Percentiles rank a stretch among this genome's conserved stretches.
These are phyloP conservation scores for Ommatoiulus sabulosus DNA, from an alignment of 2,888 invertebrate genomes.

Conservation along the genomic window DNA sequence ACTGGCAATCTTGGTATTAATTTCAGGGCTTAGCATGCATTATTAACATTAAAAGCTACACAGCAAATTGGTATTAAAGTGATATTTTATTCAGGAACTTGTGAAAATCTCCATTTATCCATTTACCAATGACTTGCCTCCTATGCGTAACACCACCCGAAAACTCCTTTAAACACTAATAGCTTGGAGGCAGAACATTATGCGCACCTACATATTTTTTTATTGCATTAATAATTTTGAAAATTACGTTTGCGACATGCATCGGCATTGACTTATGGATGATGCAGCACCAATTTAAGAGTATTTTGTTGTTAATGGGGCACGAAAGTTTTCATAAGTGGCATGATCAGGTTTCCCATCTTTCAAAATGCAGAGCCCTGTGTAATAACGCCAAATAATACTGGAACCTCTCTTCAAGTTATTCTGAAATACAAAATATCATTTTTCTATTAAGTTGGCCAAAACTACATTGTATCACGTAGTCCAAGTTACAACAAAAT, in stretches of 20 bases:
- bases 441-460: neutral
- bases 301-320: neutral
- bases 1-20: too few species aligned
- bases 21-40: neutral
- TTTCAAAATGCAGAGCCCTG: conserved; percentile 68
- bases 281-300: neutral
- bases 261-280: neutral
- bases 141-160: neutral
- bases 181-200: neutral
- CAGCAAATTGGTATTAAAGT: neutral
- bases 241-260: neutral
- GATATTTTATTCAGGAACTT: neutral
- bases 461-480: neutral
- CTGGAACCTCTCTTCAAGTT: conserved; percentile 90
- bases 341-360: conserved; percentile 54
- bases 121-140: neutral
- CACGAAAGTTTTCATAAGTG: conserved; percentile 49
- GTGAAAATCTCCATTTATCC: neutral
- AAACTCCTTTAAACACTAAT: neutral
- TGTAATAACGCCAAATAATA: conserved; percentile 80
- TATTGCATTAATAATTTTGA: conserved; percentile 14
- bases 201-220: neutral
- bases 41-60: neutral
- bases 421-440: conserved; percentile 69
- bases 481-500: neutral